These are phyloP conservation scores for Paralichthys olivaceus DNA, from an alignment of 2,113 vertebrate species.

Conservation along the genomic window DNA sequence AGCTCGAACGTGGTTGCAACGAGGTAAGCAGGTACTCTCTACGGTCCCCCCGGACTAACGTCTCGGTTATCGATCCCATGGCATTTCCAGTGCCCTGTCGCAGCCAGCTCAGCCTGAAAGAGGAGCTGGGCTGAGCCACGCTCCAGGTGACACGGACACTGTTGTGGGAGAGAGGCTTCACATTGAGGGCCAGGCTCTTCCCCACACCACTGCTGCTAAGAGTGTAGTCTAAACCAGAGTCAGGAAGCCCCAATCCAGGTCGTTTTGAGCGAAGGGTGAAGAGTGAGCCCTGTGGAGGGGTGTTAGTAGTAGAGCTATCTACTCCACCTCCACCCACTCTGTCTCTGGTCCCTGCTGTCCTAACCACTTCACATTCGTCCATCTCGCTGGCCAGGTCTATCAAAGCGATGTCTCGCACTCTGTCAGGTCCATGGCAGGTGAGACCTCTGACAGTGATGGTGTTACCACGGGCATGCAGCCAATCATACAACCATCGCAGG, in stretches of 20 bases:
- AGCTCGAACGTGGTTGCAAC: constrained; percentile 89
- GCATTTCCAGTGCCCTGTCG: constrained; percentile 87
- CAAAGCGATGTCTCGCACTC: constrained; percentile 89
- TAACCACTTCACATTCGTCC: constrained; percentile 89
- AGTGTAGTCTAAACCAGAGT: constrained; percentile 88
- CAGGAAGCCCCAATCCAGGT: constrained; percentile 87
- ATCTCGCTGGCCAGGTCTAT: constrained; percentile 89
- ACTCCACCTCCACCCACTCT: constrained; percentile 65
- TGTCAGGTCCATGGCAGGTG: constrained; percentile 91
- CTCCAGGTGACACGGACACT: constrained; percentile 92
- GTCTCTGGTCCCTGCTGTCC: constrained; percentile 73
- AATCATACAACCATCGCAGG: constrained; percentile 92
- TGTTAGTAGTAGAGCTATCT: constrained; percentile 85
- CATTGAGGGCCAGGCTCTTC: constrained; percentile 89
- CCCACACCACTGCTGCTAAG: constrained; percentile 86
- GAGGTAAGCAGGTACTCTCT: constrained; percentile 91
- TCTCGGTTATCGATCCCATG: constrained; percentile 93
- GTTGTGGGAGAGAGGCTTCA: constrained; percentile 90
- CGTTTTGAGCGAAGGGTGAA: constrained; percentile 91
- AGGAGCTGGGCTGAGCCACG: constrained; percentile 85
- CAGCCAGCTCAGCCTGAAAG: constrained; percentile 92
- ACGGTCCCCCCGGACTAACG: constrained; percentile 90
- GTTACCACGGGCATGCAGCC: constrained; percentile 87
- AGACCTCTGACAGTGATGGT: constrained; percentile 90
- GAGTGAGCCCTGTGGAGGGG: constrained; percentile 89